Conservation (phyloP, 2,113 vertebrate genomes). For the Ageneiosus marmoratus region DNA sequence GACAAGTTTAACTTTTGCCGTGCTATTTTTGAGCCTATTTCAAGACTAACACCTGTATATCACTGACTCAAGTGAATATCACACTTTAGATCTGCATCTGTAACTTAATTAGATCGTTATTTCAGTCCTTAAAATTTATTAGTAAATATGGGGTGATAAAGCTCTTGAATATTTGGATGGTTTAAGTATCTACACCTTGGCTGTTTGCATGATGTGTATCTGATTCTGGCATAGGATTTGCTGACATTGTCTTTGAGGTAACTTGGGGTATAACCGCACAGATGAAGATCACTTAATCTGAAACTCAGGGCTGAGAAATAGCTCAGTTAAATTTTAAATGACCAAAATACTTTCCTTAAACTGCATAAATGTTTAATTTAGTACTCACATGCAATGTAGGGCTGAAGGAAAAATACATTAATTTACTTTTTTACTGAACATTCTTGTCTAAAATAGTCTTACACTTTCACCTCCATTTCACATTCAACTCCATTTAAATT, state of each 20-base stretch:
- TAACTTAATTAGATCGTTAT: slow-evolving; percentile 46
- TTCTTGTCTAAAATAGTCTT: neutral
- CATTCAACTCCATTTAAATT: too few relatives aligned
- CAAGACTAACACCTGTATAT: slow-evolving; percentile 47
- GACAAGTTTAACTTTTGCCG: neutral
- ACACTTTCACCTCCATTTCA: too few relatives aligned
- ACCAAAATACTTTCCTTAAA: neutral
- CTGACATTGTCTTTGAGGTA: slow-evolving; percentile 65
- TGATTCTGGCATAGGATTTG: slow-evolving; percentile 57
- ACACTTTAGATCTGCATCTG: slow-evolving; percentile 12
- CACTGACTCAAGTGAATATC: slow-evolving; percentile 40
- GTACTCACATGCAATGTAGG: neutral
- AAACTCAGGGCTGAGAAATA: too few relatives aligned
- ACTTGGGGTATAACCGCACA: slow-evolving; percentile 28
- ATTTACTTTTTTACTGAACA: neutral
- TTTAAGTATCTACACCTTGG: slow-evolving; percentile 59
- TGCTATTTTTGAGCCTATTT: slow-evolving; percentile 39
- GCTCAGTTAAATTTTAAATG: neutral
- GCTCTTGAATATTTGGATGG: slow-evolving; percentile 38
- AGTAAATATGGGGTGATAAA: slow-evolving; percentile 31
- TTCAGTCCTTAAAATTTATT: slow-evolving; percentile 45
- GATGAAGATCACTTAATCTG: neutral
- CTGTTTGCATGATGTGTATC: slow-evolving; percentile 49
- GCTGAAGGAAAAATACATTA: neutral
- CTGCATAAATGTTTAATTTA: neutral